Percentiles rank a stretch among this genome's conserved stretches.
These are phyloP conservation scores for Rhynchophorus ferrugineus DNA, from an alignment of 1,140 invertebrate species.

Conservation along the genomic window DNA sequence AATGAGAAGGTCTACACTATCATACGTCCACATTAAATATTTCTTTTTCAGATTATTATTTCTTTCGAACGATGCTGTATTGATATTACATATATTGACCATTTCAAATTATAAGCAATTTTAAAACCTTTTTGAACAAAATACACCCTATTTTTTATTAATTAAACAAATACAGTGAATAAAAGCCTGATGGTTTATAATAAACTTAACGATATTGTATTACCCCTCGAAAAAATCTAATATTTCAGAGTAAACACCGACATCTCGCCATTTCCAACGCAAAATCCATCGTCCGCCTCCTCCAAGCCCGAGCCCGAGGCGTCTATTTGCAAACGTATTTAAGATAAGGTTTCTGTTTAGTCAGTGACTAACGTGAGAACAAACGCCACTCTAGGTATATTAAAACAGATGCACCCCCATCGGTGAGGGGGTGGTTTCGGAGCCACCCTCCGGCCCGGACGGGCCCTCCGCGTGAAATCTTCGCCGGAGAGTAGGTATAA, in stretches of 20 bases:
- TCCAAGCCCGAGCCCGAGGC: neutral
- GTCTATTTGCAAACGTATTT: conserved; percentile 3
- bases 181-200: too few relatives aligned
- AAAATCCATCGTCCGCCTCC: neutral
- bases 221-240: neutral
- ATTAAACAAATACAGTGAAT: too few relatives aligned
- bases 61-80: too few relatives aligned
- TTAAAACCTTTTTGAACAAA: too few relatives aligned
- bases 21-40: too few relatives aligned
- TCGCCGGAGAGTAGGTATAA: neutral
- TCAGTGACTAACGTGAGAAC: conserved; percentile 13
- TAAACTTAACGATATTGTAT: too few relatives aligned
- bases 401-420: conserved; percentile 7
- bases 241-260: neutral
- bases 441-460: neutral
- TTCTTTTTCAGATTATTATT: too few relatives aligned
- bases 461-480: neutral
- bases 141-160: too few relatives aligned
- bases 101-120: too few relatives aligned
- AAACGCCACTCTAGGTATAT: conserved; percentile 4
- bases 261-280: neutral
- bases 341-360: conserved; percentile 12
- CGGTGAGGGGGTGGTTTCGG: neutral
- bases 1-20: too few relatives aligned
- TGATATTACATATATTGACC: too few relatives aligned